Base-by-base conservation (phyloP, 35 echinoderm and acorn worm genomes). In the Chiridota heheva region DNA sequence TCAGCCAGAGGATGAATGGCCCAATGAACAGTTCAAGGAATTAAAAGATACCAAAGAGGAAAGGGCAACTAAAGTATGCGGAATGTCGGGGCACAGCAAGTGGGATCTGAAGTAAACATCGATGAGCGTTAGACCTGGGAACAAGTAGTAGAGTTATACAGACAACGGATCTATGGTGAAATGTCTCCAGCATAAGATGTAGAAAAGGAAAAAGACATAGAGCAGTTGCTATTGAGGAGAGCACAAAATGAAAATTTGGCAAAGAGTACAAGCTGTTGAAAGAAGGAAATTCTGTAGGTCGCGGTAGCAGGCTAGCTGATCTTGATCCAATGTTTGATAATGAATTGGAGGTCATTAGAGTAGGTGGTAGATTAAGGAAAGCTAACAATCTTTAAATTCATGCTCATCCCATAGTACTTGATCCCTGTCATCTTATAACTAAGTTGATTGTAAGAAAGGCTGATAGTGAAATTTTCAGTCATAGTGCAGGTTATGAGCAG, bases 361-460 rank as follows among this genome's bases (percentile, higher is more conserved):
- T 81, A 30, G 55, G 77, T 24, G 77, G 77, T 26, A 63, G 77
- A 81, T 42, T 81, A 13, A 63, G 51, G 18, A 63, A 42, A 63
- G 58, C 56, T 18, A 81, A 44, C 59, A 63, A 65, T 63, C 32
- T 65, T 3, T 39, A 81, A 10, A 63, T 66, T 42, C 58, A 64
- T 20, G 35, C 25, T 25, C 34, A 81, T 28, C 77, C 58, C 24
- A 40, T 81, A 40, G 7, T 65, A 25, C 26, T 81, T 2, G 77
- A 81, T 12, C 77, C 77, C 4, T 20, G 77, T 81, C 77, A 81
- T 48, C 53, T 7, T 37, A 81, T 81, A 20, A 81, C 77, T 18
- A 62, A 64, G 36, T 26, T 81, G 17, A 30, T 81, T 38, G 27
- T 81, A 4, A 81, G 59, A 63, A 63, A 42, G 34, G 28, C 66